phyloP scores from a whole-genome alignment of 2,797 vertebrate genomes.

The Spatula versicolor region DNA sequence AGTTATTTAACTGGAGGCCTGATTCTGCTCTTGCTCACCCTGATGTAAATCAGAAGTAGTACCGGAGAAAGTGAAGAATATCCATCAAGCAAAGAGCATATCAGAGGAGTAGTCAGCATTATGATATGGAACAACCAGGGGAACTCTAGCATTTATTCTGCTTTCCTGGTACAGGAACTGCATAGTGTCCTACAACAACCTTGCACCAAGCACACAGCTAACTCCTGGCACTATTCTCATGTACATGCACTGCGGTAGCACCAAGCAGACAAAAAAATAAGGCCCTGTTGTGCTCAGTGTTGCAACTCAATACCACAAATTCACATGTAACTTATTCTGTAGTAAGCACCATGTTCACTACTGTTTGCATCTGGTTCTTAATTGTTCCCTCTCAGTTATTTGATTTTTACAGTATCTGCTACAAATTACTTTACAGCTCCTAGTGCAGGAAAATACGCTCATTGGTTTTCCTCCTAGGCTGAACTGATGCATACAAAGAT shows the following conservation, averaged over 20 bases:
- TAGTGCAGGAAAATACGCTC: not conserved
- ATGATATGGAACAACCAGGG: not conserved
- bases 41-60: not conserved
- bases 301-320: not conserved
- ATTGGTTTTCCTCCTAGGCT: not conserved
- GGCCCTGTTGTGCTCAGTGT: not conserved
- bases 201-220: not conserved
- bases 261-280: not conserved
- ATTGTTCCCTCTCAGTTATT: not conserved
- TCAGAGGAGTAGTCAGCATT: not conserved
- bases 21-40: not conserved
- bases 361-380: not conserved
- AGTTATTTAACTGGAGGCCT: conserved; percentile 25
- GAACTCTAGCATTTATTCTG: not conserved
- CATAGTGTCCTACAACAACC: not conserved
- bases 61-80: not conserved
- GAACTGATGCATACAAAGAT: not conserved
- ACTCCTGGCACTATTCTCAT: not conserved
- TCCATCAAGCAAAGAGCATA: not conserved
- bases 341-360: not conserved
- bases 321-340: not conserved
- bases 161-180: not conserved
- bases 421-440: not conserved
- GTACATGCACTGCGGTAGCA: not conserved
- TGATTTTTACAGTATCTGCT: not conserved